A percentile compares a stretch with the other conserved stretches of the same genome.
phyloP scores from a whole-genome alignment of 2,797 vertebrate species.

The Moxostoma hubbsi region DNA sequence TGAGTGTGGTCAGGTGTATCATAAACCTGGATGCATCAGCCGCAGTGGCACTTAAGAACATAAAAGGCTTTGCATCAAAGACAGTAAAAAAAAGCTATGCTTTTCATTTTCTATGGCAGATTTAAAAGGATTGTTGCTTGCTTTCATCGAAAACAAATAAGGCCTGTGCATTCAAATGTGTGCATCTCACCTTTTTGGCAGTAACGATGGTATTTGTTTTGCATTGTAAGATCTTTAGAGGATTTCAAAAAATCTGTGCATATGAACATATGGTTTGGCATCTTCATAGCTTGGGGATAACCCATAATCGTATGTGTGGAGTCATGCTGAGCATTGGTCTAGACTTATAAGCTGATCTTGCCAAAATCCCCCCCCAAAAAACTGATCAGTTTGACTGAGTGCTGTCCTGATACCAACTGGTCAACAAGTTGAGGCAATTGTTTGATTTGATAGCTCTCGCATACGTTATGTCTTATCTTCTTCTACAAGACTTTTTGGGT shows the following conservation, averaged over 20 bases:
- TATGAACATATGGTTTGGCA: slow-evolving; percentile 18
- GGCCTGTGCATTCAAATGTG: background rate
- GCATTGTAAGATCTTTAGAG: background rate
- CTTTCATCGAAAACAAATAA: slow-evolving; percentile 30
- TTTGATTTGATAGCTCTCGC: too few relatives aligned
- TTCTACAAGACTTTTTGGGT: too few relatives aligned
- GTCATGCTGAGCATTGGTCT: slow-evolving; percentile 47
- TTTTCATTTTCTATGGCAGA: slow-evolving; percentile 37
- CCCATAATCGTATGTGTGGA: background rate
- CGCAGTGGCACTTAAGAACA: slow-evolving; percentile 40
- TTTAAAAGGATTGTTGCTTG: slow-evolving; percentile 29
- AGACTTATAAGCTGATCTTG: slow-evolving; percentile 54
- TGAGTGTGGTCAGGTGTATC: slow-evolving; percentile 28
- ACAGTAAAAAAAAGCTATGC: slow-evolving; percentile 20
- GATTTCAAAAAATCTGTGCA: slow-evolving; percentile 3
- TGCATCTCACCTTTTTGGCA: background rate
- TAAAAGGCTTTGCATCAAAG: slow-evolving; percentile 49
- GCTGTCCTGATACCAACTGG: too few relatives aligned
- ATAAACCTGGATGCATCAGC: slow-evolving; percentile 3
- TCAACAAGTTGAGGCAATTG: too few relatives aligned
- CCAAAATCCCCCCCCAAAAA: too few relatives aligned
- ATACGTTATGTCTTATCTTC: too few relatives aligned
- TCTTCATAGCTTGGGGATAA: too few relatives aligned
- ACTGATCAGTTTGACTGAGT: too few relatives aligned
- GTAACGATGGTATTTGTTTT: background rate